Conservation (phyloP, 30 jellyfish, hydroid and myxozoan genomes). For the Haliclystus octoradiatus region DNA sequence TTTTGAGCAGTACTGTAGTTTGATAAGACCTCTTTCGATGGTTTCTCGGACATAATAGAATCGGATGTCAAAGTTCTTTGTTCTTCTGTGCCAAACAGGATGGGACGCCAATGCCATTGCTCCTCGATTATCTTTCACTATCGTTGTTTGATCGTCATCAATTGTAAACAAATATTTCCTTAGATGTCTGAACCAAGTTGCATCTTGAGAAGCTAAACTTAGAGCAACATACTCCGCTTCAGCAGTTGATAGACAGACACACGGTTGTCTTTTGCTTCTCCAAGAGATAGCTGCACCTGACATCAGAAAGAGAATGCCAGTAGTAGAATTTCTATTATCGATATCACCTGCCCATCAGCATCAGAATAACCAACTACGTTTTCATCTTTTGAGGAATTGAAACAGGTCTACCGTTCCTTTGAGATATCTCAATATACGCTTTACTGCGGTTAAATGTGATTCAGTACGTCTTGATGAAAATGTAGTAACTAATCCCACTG, state of each 20-base stretch:
- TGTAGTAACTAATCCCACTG: constrained; percentile 20
- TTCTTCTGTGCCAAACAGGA: constrained; percentile 23
- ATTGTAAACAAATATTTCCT: constrained; percentile 9
- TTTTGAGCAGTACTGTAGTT: constrained; percentile 20
- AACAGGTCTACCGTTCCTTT: constrained; percentile 23
- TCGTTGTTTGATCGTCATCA: constrained; percentile 11
- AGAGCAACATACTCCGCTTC: too few species aligned
- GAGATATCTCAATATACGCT: too few species aligned
- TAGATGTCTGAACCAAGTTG: constrained; percentile 15
- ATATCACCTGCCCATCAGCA: constrained; percentile 45
- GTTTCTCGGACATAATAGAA: constrained; percentile 15
- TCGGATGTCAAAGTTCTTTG: constrained; percentile 28
- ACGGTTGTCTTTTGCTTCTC: too few species aligned
- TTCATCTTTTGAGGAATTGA: constrained; percentile 14
- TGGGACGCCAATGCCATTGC: too few species aligned
- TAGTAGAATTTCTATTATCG: too few species aligned
- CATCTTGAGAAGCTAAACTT: constrained; percentile 35
- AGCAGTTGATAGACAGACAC: too few species aligned
- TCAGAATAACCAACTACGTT: constrained; percentile 36
- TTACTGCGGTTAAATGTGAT: too few species aligned
- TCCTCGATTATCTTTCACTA: too few species aligned
- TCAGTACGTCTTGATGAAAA: constrained; percentile 33
- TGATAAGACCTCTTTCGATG: too few species aligned
- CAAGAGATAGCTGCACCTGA: constrained; percentile 40
- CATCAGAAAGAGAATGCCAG: constrained; percentile 37